Conservation (phyloP, 2,888 invertebrate species). For the Drosophila birchii region DNA sequence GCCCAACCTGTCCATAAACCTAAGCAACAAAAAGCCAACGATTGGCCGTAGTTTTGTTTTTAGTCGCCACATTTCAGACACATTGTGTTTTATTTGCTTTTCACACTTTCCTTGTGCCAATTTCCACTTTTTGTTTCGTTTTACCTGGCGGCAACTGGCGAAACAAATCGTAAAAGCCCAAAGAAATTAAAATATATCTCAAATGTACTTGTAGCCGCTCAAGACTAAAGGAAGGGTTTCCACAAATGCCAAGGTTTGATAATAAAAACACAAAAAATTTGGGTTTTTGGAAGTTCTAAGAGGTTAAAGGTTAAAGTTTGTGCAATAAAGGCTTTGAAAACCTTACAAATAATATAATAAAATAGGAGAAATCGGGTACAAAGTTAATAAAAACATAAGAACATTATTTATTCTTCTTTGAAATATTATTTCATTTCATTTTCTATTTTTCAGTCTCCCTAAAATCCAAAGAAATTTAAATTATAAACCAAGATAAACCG, state of each 20-base stretch:
- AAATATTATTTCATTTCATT: background rate
- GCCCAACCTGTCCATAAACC: constrained; percentile 48
- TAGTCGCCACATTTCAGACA: constrained; percentile 31
- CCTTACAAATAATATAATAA: no score
- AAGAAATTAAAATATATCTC: constrained; percentile 62
- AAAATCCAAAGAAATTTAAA: background rate
- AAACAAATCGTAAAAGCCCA: constrained; percentile 50
- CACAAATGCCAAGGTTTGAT: constrained; percentile 26
- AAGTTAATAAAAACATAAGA: no score
- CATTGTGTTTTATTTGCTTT: constrained; percentile 61
- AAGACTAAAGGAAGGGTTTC: background rate
- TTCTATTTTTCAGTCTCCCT: background rate
- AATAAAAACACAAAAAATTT: background rate
- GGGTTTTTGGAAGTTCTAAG: background rate
- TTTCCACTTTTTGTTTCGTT: constrained; percentile 72
- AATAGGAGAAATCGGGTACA: no score
- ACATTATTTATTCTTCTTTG: background rate
- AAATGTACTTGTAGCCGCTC: constrained; percentile 47
- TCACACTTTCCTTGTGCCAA: constrained; percentile 80
- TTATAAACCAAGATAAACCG: constrained; percentile 1
- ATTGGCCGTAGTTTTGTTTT: constrained; percentile 42
- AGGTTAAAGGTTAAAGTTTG: background rate
- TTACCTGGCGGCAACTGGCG: constrained; percentile 14
- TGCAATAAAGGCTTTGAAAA: background rate
- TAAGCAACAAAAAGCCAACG: constrained; percentile 34